Percentiles rank a stretch among this genome's conserved stretches.
phyloP scores from a whole-genome alignment of 2,888 invertebrate genomes.

The Amaurobius ferox region DNA sequence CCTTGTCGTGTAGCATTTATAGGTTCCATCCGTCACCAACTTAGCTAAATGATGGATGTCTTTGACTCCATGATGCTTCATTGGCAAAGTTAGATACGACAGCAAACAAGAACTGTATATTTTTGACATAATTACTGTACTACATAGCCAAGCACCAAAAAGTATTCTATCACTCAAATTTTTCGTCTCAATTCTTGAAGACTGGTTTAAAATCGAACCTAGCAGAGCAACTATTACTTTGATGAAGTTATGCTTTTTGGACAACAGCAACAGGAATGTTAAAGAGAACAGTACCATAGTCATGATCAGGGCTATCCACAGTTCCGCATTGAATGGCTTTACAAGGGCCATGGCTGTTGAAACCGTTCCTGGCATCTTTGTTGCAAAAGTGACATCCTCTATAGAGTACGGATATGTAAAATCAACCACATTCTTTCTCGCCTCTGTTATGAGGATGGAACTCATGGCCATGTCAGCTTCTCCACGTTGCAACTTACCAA shows the following conservation, averaged over 20 bases:
- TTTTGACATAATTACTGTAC: constrained; percentile 14
- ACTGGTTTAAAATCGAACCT: constrained; percentile 26
- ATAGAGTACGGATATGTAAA: constrained; percentile 78
- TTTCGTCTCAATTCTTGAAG: not conserved
- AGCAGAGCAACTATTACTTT: not conserved
- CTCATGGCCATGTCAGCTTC: constrained; percentile 80
- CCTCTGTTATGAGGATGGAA: constrained; percentile 80
- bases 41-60: constrained; percentile 15
- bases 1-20: constrained; percentile 21
- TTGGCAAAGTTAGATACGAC: constrained; percentile 36
- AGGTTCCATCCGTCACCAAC: constrained; percentile 7
- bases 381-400: constrained; percentile 36
- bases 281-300: not conserved
- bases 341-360: constrained; percentile 16
- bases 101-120: constrained; percentile 33
- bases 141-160: constrained; percentile 2
- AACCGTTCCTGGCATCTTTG: constrained; percentile 15
- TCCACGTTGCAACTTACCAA: constrained; percentile 27
- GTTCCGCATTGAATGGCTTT: constrained; percentile 20
- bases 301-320: constrained; percentile 9
- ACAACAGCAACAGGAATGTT: not conserved
- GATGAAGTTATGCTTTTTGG: not conserved
- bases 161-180: constrained; percentile 3
- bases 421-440: constrained; percentile 80
- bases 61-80: not conserved